A percentile compares a stretch with the other conserved stretches of the same genome.
Evolutionary conservation across 2,113 vertebrate species (phyloP).

Genomic region (Cyprinodon tularosa): DNA sequence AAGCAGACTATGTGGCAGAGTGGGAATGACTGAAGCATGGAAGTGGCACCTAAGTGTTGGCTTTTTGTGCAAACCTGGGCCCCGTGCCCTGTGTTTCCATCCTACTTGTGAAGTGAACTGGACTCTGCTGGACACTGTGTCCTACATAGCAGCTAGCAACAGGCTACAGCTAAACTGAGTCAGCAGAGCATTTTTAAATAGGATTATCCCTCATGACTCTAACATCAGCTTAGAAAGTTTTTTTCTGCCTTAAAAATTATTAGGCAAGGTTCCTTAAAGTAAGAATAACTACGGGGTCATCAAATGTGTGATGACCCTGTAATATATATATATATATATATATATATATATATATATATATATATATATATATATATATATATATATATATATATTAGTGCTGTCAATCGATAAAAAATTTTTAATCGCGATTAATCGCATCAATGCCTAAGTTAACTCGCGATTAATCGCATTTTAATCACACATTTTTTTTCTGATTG

Average conservation of each 20-base stretch:
- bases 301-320: background rate
- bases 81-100: constrained; percentile 70
- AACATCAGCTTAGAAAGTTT: constrained; percentile 5
- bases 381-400: too few relatives aligned
- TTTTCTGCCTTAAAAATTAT: background rate
- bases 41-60: constrained; percentile 66
- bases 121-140: constrained; percentile 62
- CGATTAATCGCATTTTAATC: too few relatives aligned
- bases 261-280: background rate
- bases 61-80: constrained; percentile 58
- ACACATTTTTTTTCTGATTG: too few relatives aligned
- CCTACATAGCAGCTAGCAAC: constrained; percentile 49
- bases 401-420: too few relatives aligned
- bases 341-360: too few relatives aligned
- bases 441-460: too few relatives aligned
- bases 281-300: background rate
- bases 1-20: constrained; percentile 23
- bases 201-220: background rate
- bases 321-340: too few relatives aligned
- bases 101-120: constrained; percentile 73
- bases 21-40: constrained; percentile 38
- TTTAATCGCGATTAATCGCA: too few relatives aligned
- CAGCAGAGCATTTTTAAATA: constrained; percentile 10
- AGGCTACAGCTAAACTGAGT: constrained; percentile 18
- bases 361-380: too few relatives aligned